Evolutionary conservation across 2,797 vertebrate genomes (phyloP), one percentile per base, ranked within the genome.

Genomic region (Pseudochirops corinnae): DNA sequence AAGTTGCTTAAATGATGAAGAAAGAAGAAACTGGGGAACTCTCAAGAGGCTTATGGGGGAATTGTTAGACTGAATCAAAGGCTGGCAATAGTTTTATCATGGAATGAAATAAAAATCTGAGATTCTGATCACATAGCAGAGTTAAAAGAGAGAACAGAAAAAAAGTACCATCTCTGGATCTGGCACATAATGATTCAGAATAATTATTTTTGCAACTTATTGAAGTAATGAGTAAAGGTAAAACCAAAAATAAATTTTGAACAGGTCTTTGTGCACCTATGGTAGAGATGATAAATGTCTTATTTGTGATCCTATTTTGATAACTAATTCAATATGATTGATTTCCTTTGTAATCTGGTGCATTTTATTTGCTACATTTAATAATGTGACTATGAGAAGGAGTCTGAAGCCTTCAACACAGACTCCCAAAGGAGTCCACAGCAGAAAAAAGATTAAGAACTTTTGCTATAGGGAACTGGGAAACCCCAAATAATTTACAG

Each of bases 201-300:
- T 67, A 74, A 50, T 90, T 58, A 60, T 90, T 74, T 67, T 95
- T 94, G 56, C 92, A 93, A 87, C 58, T 93, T 96, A 92, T 94
- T 93, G 90, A 91, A 58, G 55, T 62, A 60, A 91, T 46, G 33
- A 95, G 92, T 13, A 94, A 90, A 1, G 50, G 50, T 74, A 74
- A 93, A 91, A 91, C 55, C 11, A 90, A 92, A 50, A 90, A 12
- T 87, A 62, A 95, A 28, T 56, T 90, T 92, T 58, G 28, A 29
- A 26, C 53, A 92, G n/a, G 58, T 56, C 92, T 26, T 46, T 39
- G 10, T 10, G 9, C 13, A 39, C 31, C 93, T 24, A 4, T 2
- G n/a, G 46, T 56, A 24, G 58, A 58, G 93, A 39, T 91, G 39
- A 91, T n/a, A 67, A 56, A 87, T 87, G 60, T 62, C 55, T 95